phyloP scores from a whole-genome alignment of 2,113 vertebrate genomes.

The Paedocypris sp. region DNA sequence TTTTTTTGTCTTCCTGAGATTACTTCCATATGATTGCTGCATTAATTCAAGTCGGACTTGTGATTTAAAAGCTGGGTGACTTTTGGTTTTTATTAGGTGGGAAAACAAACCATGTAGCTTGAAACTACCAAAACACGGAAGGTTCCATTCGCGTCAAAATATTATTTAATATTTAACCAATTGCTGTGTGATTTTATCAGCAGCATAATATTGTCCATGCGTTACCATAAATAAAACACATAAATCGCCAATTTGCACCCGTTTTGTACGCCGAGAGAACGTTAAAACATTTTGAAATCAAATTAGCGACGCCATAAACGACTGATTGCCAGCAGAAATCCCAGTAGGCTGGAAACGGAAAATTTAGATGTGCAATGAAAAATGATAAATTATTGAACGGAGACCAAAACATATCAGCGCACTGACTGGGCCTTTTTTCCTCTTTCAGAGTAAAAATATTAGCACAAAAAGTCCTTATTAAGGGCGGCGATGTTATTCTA shows the following conservation, averaged over 20 bases:
- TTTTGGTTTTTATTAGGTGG: slow-evolving; percentile 13
- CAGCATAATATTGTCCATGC: background rate
- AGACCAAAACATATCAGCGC: slow-evolving; percentile 50
- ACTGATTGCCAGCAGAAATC: slow-evolving; percentile 50
- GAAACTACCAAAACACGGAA: slow-evolving; percentile 11
- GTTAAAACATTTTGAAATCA: slow-evolving; percentile 45
- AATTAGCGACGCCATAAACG: slow-evolving; percentile 56
- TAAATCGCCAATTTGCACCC: slow-evolving; percentile 34
- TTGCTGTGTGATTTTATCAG: slow-evolving; percentile 3
- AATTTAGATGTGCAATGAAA: slow-evolving; percentile 41
- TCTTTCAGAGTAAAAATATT: slow-evolving; percentile 54
- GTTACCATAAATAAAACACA: background rate
- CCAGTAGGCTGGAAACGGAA: slow-evolving; percentile 25
- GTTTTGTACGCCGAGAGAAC: slow-evolving; percentile 23
- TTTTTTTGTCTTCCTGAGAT: slow-evolving; percentile 62
- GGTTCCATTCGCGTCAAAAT: background rate
- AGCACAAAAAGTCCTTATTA: slow-evolving; percentile 58
- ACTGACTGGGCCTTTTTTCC: slow-evolving; percentile 38
- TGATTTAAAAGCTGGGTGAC: slow-evolving; percentile 45
- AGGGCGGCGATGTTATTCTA: slow-evolving; percentile 62
- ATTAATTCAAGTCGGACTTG: slow-evolving; percentile 54
- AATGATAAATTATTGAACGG: slow-evolving; percentile 50
- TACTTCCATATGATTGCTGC: slow-evolving; percentile 64
- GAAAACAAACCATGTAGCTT: slow-evolving; percentile 17
- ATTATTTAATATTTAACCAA: slow-evolving; percentile 6